These are phyloP conservation scores for Scomber scombrus DNA, from an alignment of 2,113 vertebrate species.

Conservation along the genomic window DNA sequence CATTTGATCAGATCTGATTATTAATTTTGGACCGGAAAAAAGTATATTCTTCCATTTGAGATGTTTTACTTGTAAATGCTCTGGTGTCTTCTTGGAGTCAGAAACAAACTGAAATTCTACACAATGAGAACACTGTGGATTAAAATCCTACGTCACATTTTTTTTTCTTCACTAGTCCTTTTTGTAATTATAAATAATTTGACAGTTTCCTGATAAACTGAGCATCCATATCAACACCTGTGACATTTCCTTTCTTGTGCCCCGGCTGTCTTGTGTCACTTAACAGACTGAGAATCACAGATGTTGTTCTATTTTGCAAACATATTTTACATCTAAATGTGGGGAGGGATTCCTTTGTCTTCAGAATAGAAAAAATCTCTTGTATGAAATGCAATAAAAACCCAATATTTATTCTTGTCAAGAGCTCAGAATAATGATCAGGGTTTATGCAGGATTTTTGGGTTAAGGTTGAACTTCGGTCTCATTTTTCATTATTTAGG, in stretches of 20 bases:
- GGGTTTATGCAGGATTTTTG: not conserved
- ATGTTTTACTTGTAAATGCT: too few species aligned
- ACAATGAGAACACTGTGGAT: too few species aligned
- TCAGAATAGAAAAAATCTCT: not conserved
- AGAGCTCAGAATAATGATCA: not conserved
- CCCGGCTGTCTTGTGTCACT: slow-evolving; percentile 1
- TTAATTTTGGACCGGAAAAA: not conserved
- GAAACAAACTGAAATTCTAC: too few species aligned
- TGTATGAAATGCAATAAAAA: not conserved
- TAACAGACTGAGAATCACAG: not conserved
- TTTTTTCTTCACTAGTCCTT: too few species aligned
- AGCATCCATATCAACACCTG: not conserved
- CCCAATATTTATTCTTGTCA: not conserved
- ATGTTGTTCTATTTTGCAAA: not conserved
- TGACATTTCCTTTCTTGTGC: slow-evolving; percentile 1
- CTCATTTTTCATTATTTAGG: too few species aligned
- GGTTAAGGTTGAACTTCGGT: too few species aligned
- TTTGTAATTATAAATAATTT: not conserved
- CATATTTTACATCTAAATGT: not conserved
- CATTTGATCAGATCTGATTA: not conserved
- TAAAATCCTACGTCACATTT: not conserved
- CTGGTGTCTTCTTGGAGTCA: too few species aligned
- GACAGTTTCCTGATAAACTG: slow-evolving; percentile 9
- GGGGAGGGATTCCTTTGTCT: not conserved
- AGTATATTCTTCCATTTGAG: too few species aligned